Percentiles rank a stretch among this genome's conserved stretches.
phyloP scores from a whole-genome alignment of 2,113 vertebrate species.

The Nycticebus coucang region DNA sequence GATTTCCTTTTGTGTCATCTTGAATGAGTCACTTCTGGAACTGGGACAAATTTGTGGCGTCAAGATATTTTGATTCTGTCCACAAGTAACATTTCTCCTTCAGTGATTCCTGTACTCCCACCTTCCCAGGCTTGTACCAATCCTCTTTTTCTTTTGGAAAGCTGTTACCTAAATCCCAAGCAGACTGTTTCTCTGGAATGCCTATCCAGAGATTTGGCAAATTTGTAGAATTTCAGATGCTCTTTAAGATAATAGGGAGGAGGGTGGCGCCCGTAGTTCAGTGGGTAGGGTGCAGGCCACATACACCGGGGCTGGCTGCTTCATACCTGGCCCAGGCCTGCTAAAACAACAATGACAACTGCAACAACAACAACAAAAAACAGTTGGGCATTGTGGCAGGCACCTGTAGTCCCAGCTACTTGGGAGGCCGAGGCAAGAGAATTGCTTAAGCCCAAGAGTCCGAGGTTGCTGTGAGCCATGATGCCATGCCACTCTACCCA shows the following conservation, averaged over 20 bases:
- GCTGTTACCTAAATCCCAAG: neutral
- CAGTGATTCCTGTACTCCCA: neutral
- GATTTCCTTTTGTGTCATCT: neutral
- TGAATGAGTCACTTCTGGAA: neutral
- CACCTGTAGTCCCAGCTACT: too few relatives aligned
- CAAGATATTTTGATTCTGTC: slow-evolving; percentile 7
- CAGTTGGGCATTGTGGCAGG: too few relatives aligned
- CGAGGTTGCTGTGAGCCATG: too few relatives aligned
- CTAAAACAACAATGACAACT: too few relatives aligned
- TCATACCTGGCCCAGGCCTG: too few relatives aligned
- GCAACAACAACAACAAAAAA: too few relatives aligned
- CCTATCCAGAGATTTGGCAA: neutral
- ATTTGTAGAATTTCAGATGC: neutral
- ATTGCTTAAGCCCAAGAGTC: too few relatives aligned
- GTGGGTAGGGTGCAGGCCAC: too few relatives aligned
- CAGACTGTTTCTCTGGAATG: neutral
- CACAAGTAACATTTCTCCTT: slow-evolving; percentile 14
- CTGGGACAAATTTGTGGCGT: neutral
- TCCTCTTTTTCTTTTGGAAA: neutral
- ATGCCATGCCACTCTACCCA: too few relatives aligned
- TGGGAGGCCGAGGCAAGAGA: too few relatives aligned
- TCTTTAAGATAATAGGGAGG: slow-evolving; percentile 12
- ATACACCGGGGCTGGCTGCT: too few relatives aligned
- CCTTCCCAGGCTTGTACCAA: neutral
- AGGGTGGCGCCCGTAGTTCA: too few relatives aligned